Evolutionary conservation across 2,113 vertebrate species (phyloP).

Genomic region (Nettapus auritus): DNA sequence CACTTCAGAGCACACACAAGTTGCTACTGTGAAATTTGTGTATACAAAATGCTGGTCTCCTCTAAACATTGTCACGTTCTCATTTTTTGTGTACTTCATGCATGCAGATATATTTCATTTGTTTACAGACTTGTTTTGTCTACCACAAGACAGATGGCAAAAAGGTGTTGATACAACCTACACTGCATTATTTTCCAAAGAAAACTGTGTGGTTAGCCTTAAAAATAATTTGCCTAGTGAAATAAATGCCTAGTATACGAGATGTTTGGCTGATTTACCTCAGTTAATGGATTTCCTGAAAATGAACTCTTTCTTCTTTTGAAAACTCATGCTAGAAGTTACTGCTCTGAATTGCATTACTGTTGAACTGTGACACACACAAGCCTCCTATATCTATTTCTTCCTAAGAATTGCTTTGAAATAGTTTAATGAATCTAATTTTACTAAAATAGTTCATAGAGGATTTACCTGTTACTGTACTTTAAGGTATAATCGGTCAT

Average conservation of each 20-base stretch:
- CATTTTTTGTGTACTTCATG: not conserved
- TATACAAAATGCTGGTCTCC: not conserved
- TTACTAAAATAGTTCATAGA: not conserved
- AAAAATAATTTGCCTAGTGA: not conserved
- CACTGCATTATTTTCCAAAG: not conserved
- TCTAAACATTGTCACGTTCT: not conserved
- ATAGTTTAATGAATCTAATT: not conserved
- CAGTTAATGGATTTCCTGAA: not conserved
- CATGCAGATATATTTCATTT: not conserved
- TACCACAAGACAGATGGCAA: not conserved
- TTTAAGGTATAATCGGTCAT: not conserved
- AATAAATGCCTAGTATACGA: not conserved
- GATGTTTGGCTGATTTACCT: not conserved
- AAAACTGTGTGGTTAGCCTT: not conserved
- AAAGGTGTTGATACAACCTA: not conserved
- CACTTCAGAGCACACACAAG: not conserved
- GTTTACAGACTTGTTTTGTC: not conserved
- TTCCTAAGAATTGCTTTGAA: not conserved
- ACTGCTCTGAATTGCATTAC: not conserved
- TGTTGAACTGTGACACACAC: not conserved
- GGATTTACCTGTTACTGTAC: not conserved
- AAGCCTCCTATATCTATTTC: not conserved
- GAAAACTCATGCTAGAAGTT: not conserved
- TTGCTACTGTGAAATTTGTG: not conserved
- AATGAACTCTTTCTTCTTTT: not conserved